Evolutionary conservation across 2,888 invertebrate species (phyloP).

Genomic region (Tachystola acroxantha): DNA sequence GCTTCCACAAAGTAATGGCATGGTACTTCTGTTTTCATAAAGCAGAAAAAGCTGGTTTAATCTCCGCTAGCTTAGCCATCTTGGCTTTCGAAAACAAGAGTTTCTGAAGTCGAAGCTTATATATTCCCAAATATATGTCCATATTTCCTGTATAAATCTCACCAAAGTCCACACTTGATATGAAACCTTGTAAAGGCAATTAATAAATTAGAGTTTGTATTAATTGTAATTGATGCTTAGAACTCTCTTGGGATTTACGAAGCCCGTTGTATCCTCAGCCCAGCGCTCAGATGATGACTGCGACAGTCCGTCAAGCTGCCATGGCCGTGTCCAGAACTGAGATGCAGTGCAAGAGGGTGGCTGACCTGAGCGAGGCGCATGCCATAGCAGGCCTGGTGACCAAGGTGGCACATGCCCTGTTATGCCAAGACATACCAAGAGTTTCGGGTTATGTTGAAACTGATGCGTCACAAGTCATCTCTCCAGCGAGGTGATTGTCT

Average conservation of each 20-base stretch:
- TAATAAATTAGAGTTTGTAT: too few species aligned
- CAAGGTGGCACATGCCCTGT: constrained; percentile 52
- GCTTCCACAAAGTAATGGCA: too few species aligned
- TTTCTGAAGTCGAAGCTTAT: too few species aligned
- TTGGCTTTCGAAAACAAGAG: too few species aligned
- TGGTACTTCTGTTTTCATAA: too few species aligned
- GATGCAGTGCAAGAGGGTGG: constrained; percentile 37
- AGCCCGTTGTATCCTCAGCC: constrained; percentile 35
- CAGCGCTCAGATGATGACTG: constrained; percentile 55
- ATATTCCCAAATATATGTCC: too few species aligned
- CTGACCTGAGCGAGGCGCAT: constrained; percentile 64
- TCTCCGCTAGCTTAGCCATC: too few species aligned
- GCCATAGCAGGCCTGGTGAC: constrained; percentile 58
- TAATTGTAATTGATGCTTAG: too few species aligned
- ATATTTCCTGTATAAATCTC: too few species aligned
- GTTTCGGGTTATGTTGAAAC: constrained; percentile 62
- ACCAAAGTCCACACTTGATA: too few species aligned
- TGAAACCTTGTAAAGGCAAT: too few species aligned
- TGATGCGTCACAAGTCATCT: constrained; percentile 50
- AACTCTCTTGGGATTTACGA: constrained; percentile 5
- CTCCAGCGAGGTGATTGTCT: constrained; percentile 51
- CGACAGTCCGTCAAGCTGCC: constrained; percentile 48
- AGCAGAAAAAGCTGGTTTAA: too few species aligned
- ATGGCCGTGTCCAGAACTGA: constrained; percentile 38
- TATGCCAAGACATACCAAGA: constrained; percentile 53